phyloP scores from a whole-genome alignment of 2,797 vertebrate genomes.

The Argentina silus region DNA sequence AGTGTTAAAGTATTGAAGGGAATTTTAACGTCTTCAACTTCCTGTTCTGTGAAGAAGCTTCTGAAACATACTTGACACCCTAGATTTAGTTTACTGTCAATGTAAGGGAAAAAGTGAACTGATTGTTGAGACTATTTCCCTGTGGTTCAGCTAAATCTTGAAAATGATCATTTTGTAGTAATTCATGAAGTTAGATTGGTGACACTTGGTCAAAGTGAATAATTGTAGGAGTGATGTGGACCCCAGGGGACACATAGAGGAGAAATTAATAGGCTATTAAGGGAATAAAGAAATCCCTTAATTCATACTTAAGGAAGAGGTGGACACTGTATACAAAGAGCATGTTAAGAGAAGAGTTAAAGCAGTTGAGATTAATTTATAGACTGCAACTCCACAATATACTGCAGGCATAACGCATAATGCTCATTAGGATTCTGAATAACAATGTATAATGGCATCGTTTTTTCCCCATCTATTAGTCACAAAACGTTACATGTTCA shows the following conservation, averaged over 20 bases:
- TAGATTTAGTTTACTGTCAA: slow-evolving; percentile 1
- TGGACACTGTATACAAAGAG: slow-evolving; percentile 47
- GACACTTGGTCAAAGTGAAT: slow-evolving; percentile 54
- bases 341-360: slow-evolving; percentile 45
- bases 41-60: slow-evolving; percentile 10
- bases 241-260: slow-evolving; percentile 45
- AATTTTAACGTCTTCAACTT: slow-evolving; percentile 34
- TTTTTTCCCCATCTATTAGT: slow-evolving; percentile 7
- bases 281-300: slow-evolving; percentile 56
- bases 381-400: slow-evolving; percentile 34
- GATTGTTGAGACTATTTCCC: slow-evolving; percentile 22
- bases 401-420: slow-evolving; percentile 41
- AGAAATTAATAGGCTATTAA: slow-evolving; percentile 57
- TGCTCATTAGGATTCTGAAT: slow-evolving; percentile 43
- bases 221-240: slow-evolving; percentile 43
- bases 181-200: slow-evolving; percentile 40
- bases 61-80: not conserved
- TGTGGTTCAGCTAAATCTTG: slow-evolving; percentile 10
- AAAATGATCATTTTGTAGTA: slow-evolving; percentile 19
- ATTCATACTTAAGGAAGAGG: slow-evolving; percentile 52
- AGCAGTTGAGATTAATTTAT: slow-evolving; percentile 54
- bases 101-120: slow-evolving; percentile 33
- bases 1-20: slow-evolving; percentile 34
- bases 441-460: slow-evolving; percentile 35
- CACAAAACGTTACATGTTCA: slow-evolving; percentile 21